phyloP scores from a whole-genome alignment of 2,113 vertebrate genomes.

The Nyctereutes procyonoides region DNA sequence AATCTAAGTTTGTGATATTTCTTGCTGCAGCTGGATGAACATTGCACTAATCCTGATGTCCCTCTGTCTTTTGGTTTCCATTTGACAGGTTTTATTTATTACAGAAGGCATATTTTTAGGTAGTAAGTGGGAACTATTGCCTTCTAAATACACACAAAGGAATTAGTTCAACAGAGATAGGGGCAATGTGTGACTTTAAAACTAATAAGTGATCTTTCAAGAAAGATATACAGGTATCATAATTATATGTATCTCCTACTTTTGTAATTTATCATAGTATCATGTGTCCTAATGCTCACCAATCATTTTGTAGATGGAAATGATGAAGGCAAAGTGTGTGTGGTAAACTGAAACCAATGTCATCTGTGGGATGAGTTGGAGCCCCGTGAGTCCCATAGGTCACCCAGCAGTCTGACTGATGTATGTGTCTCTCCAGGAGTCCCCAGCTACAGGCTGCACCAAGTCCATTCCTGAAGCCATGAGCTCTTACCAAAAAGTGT shows the following conservation, averaged over 20 bases:
- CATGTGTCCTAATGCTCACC: not conserved
- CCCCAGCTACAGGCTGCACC: not conserved
- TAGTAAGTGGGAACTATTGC: not conserved
- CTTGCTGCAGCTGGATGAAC: not conserved
- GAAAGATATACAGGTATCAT: not conserved
- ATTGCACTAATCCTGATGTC: not conserved
- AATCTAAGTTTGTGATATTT: not conserved
- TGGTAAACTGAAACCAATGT: not conserved
- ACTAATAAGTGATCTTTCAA: not conserved
- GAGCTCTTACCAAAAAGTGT: not conserved
- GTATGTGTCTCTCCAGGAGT: not conserved
- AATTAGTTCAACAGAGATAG: not conserved
- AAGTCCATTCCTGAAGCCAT: not conserved
- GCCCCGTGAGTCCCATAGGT: not conserved
- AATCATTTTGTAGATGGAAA: not conserved
- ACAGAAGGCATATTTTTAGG: not conserved
- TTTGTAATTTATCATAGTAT: not conserved
- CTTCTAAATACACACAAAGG: not conserved
- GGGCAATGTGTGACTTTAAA: not conserved
- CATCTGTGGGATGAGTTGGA: not conserved
- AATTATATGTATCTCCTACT: not conserved
- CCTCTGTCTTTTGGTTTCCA: not conserved
- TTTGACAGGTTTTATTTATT: not conserved
- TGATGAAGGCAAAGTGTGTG: not conserved
- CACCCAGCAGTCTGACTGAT: not conserved